Evolutionary conservation across 2,888 invertebrate genomes (phyloP).

Genomic region (Patella caerulea): DNA sequence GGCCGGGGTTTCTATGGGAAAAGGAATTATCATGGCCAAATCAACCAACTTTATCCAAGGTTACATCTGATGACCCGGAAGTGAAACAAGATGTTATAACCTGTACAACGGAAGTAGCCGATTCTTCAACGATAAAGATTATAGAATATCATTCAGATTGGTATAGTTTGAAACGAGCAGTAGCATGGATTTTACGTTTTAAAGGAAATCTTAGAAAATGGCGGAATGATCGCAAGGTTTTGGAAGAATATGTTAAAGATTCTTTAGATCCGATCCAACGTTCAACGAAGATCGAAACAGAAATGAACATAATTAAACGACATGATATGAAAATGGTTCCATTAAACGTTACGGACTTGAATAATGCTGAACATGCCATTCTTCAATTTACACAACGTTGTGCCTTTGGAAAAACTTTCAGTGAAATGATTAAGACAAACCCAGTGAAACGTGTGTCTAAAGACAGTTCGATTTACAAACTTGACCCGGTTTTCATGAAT

Average conservation of each 20-base stretch:
- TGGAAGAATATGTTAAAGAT: too few relatives aligned
- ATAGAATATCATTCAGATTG: constrained; percentile 1
- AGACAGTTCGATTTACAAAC: too few relatives aligned
- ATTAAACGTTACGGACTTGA: background rate
- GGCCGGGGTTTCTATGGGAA: background rate
- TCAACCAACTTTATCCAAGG: background rate
- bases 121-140: background rate
- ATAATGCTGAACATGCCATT: background rate
- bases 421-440: background rate
- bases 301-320: too few relatives aligned
- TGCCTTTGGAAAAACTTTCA: background rate
- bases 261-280: too few relatives aligned
- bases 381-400: background rate
- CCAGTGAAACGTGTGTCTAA: too few relatives aligned
- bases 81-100: constrained; percentile 10
- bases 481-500: too few relatives aligned
- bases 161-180: background rate
- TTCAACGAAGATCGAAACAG: too few relatives aligned
- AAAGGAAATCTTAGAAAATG: too few relatives aligned
- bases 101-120: background rate
- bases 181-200: background rate
- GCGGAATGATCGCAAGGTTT: too few relatives aligned
- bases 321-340: too few relatives aligned
- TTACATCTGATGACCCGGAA: constrained; percentile 9
- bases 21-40: constrained; percentile 10